Evolutionary conservation across 2,113 vertebrate genomes (phyloP), one percentile per base, ranked within the genome.

Genomic region (Embiotoca jacksoni): DNA sequence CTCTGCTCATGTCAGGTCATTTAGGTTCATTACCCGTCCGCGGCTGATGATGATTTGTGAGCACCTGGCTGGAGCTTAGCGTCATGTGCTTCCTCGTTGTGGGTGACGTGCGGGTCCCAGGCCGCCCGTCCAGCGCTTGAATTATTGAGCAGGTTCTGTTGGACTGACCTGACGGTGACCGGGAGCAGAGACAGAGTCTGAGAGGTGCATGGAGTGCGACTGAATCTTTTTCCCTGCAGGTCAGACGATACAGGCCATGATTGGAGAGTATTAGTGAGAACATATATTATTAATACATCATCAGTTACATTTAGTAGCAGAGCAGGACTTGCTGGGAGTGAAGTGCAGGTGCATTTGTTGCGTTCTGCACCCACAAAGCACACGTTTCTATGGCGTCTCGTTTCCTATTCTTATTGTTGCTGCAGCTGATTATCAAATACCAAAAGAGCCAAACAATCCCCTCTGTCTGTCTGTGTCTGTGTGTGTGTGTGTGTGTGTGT

Each of bases 71-170:
- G 83, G 82, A 75, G 56, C 76, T 79, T 81, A 78, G 84, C 78
- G 76, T 62, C 55, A 13, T 74, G 63, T 53, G 66, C 72, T 78
- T 52, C 63, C 59, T 83, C 79, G 50, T 79, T 68, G 72, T 68
- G 75, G 70, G 67, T 75, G 85, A 90, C 83, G 69, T 74, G 79
- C 33, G 59, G 23, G 74, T 78, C 81, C 53, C 72, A 59, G 69
- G 75, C 60, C 68, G 62, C 33, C 56, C 33, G 82, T 78, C 58
- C 60, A n/a, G 14, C 3, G 57, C 53, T 62, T 92, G 65, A 89
- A 92, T 88, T 89, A 89, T 90, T 85, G 68, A 91, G 49, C 39
- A 58, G 78, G 80, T 81, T 83, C 74, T 70, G 78, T 75, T 85
- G 60, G 65, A 57, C n/a, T 84, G 83, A 88, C 85, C 88, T 57